phyloP scores from a whole-genome alignment of 92 coral and sea anemone species.

The Pocillopora meandrina region DNA sequence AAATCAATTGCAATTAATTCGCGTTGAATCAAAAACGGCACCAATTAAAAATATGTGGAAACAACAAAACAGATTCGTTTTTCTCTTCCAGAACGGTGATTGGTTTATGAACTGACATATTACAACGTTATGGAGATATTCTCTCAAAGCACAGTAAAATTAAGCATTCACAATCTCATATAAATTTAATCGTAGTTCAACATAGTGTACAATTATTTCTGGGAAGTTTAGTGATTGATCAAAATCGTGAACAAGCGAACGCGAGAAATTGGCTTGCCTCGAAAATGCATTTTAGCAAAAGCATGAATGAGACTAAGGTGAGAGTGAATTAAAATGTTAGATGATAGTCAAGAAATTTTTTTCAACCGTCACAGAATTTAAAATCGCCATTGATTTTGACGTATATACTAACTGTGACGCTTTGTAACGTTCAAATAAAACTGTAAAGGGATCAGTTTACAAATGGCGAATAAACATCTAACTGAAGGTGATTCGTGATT shows the following conservation, averaged over 20 bases:
- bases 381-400: constrained; percentile 1
- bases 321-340: background rate
- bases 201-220: background rate
- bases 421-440: constrained; percentile 24
- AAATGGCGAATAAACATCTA: constrained; percentile 14
- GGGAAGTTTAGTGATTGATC: background rate
- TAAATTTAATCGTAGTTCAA: background rate
- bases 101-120: too few relatives aligned
- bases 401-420: background rate
- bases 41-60: too few relatives aligned
- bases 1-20: too few relatives aligned
- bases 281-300: background rate
- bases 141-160: too few relatives aligned
- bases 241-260: background rate
- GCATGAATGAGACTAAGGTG: background rate
- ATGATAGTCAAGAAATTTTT: background rate
- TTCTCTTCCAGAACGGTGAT: too few relatives aligned
- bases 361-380: background rate
- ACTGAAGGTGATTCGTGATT: background rate
- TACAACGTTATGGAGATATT: too few relatives aligned
- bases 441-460: background rate
- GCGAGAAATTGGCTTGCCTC: background rate
- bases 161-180: background rate
- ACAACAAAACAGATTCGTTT: too few relatives aligned
- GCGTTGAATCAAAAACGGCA: too few relatives aligned